Base-by-base conservation (phyloP, 2,113 vertebrate species). In the Mus pahari region DNA sequence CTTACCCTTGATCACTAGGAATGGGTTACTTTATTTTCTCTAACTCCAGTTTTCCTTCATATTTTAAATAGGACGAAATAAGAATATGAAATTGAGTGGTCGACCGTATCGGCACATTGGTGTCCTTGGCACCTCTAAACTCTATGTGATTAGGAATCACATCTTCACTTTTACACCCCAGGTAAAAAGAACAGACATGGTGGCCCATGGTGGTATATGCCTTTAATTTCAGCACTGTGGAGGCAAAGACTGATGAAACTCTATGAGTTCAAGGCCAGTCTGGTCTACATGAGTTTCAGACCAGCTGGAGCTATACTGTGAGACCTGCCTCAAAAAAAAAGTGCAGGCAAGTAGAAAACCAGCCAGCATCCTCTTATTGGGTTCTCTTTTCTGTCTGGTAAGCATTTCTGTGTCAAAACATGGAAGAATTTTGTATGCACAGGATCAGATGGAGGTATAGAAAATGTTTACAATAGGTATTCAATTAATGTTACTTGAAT, bases 61-160 rank as follows among this genome's bases (percentile, higher is more conserved):
- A 94, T 94, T 96, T 79, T 92, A 96, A 95, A 55, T 96, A 99
- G 99, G 99, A 42, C 98, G 98, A 95, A 99, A 99, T 96, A 99
- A 99, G 98, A 99, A 98, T 55, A 98, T 99, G 98, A 99, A 98
- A 96, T 96, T 99, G 97, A 99, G 99, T 60, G 99, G 99, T 14
- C 98, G 99, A 60, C 99, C 99, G 0, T 99, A 99, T 98, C 98
- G 99, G 79, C 99, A 99, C 98, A 99, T 99, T 9, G 99, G 99
- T 36, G 99, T 99, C 86, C 98, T 99, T 71, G 99, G 99, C 97
- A 99, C 99, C n/a, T 99, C 99, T 50, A 99, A 99, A 98, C 99
- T 99, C 79, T 99, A 99, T 0, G 97, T 99, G 98, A 99, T 99
- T 97, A 99, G 99, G 98, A 99, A 99, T 97, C 99, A 99, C 71